Percentiles rank a stretch among this genome's conserved stretches.
phyloP scores from a whole-genome alignment of 2,888 invertebrate species.

The Drosophila infuscata region DNA sequence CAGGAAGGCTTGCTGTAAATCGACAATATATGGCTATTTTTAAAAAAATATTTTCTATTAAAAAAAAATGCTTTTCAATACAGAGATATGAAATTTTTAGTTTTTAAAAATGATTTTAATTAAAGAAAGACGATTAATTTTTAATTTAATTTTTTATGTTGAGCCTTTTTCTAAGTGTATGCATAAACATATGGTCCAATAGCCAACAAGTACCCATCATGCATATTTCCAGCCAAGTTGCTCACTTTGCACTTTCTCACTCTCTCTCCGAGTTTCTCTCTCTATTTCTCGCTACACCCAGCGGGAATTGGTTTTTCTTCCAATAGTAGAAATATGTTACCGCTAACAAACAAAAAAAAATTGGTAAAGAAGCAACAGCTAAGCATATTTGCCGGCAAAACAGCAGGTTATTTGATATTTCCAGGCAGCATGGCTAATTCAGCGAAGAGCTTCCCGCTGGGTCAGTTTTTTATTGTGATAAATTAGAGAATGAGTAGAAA shows the following conservation, averaged over 20 bases:
- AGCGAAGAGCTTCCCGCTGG: background rate
- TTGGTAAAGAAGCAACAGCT: background rate
- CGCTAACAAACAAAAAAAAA: background rate
- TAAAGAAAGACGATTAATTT: background rate
- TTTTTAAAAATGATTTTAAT: too few relatives aligned
- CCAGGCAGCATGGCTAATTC: background rate
- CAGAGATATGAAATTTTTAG: too few relatives aligned
- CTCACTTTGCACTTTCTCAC: background rate
- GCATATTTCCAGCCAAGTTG: constrained; percentile 19
- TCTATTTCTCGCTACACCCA: background rate
- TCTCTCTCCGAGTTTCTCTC: constrained; percentile 1
- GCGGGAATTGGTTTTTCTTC: background rate
- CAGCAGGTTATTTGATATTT: background rate
- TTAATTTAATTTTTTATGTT: background rate
- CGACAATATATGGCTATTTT: too few relatives aligned
- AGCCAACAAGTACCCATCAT: constrained; percentile 42
- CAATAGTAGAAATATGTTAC: background rate
- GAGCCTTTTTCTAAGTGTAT: background rate
- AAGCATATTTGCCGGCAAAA: background rate
- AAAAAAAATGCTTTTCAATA: too few relatives aligned
- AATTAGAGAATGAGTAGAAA: constrained; percentile 10
- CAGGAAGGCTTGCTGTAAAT: too few relatives aligned
- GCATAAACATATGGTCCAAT: background rate
- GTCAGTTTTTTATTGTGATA: background rate
- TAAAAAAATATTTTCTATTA: too few relatives aligned